Evolutionary conservation across 2,797 vertebrate species (phyloP).

Genomic region (Muscicapa comitata): DNA sequence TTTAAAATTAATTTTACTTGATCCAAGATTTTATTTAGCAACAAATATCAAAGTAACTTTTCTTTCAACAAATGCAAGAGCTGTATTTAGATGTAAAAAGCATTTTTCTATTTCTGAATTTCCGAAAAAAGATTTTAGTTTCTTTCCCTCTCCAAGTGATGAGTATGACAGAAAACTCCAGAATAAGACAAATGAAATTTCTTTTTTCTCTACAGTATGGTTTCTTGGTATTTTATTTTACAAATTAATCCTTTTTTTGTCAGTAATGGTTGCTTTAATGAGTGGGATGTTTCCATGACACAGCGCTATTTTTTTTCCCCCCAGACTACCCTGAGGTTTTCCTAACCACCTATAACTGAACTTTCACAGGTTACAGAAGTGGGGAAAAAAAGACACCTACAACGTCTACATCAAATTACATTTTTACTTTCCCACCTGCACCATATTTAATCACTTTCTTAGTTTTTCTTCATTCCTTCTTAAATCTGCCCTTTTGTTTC

Average conservation of each 20-base stretch:
- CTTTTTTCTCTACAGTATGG: background rate
- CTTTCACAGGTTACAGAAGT: background rate
- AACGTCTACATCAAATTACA: background rate
- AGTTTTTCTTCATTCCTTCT: background rate
- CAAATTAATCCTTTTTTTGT: background rate
- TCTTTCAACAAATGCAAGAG: constrained; percentile 68
- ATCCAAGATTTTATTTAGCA: constrained; percentile 80
- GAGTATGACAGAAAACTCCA: background rate
- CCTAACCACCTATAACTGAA: background rate
- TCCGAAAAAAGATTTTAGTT: constrained; percentile 61
- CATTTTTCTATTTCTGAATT: constrained; percentile 47
- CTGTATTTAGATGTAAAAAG: constrained; percentile 64
- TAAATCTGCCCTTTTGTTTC: background rate
- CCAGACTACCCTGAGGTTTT: background rate
- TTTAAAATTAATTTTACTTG: constrained; percentile 70
- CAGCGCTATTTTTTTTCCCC: background rate
- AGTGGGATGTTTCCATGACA: background rate
- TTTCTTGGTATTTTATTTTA: background rate
- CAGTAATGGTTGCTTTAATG: background rate
- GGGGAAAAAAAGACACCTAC: background rate
- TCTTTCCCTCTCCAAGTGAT: constrained; percentile 7
- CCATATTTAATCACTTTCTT: background rate
- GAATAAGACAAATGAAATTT: background rate
- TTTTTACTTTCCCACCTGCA: background rate
- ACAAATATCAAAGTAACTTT: constrained; percentile 75